phyloP scores from a whole-genome alignment of 2,113 vertebrate genomes.

The Ranitomeya imitator region DNA sequence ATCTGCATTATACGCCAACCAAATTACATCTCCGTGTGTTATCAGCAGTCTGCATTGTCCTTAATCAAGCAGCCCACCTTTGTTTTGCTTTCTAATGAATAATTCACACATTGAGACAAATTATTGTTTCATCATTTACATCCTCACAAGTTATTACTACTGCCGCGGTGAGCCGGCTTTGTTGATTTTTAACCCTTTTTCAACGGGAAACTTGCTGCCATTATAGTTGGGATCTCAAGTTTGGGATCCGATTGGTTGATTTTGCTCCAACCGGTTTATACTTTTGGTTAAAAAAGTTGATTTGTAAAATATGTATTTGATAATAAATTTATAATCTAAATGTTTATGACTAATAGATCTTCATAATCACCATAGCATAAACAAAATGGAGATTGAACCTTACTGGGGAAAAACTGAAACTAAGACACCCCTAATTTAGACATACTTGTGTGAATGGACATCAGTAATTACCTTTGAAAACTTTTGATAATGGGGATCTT shows the following conservation, averaged over 20 bases:
- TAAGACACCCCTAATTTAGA: too few relatives aligned
- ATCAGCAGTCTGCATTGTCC: conserved; percentile 51
- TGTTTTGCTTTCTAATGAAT: conserved; percentile 57
- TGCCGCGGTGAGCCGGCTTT: conserved; percentile 9
- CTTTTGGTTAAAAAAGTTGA: not conserved
- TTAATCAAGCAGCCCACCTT: conserved; percentile 58
- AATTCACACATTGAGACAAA: conserved; percentile 58
- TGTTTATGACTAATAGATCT: too few relatives aligned
- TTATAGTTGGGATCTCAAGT: not conserved
- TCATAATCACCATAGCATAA: too few relatives aligned
- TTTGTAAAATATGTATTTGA: not conserved
- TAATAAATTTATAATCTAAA: too few relatives aligned
- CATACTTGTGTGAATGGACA: too few relatives aligned
- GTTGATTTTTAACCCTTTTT: conserved; percentile 38
- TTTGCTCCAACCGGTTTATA: not conserved
- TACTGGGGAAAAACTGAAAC: too few relatives aligned
- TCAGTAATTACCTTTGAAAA: too few relatives aligned
- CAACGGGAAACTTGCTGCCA: not conserved
- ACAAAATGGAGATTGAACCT: too few relatives aligned
- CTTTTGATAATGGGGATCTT: too few relatives aligned
- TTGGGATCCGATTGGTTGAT: not conserved
- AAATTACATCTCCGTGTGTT: conserved; percentile 56
- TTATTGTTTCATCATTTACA: conserved; percentile 58
- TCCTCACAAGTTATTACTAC: conserved; percentile 52
- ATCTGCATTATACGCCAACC: conserved; percentile 56